phyloP scores from a whole-genome alignment of 64 coral and sea anemone species.

The Astreopora myriophthalma region DNA sequence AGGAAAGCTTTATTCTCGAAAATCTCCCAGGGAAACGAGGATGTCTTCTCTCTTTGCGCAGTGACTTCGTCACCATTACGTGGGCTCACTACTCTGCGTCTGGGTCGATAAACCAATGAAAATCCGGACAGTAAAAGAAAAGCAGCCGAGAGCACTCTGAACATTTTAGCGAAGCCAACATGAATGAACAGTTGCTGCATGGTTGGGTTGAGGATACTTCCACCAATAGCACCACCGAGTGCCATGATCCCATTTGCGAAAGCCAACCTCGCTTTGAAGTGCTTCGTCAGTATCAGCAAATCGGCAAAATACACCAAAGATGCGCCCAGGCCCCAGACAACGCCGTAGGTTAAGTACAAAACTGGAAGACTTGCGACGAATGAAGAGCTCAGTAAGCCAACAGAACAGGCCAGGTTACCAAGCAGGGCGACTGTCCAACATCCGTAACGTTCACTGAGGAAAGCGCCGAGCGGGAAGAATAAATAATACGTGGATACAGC shows the following conservation, averaged over 20 bases:
- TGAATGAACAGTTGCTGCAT: constrained; percentile 53
- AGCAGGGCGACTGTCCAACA: constrained; percentile 64
- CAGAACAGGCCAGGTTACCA: constrained; percentile 62
- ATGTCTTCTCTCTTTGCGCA: background rate
- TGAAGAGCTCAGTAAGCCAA: constrained; percentile 65
- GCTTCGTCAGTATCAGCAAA: constrained; percentile 55
- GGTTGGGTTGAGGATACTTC: constrained; percentile 42
- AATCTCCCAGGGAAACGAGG: constrained; percentile 48
- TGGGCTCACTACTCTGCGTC: background rate
- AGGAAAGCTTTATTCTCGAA: constrained; percentile 64
- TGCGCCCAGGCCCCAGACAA: constrained; percentile 76
- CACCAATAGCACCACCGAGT: constrained; percentile 53
- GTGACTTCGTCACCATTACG: background rate
- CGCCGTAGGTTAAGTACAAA: constrained; percentile 84
- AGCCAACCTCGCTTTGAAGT: constrained; percentile 44
- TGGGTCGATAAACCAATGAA: constrained; percentile 38
- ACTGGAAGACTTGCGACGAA: constrained; percentile 74
- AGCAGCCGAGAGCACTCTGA: constrained; percentile 42
- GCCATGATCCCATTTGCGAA: constrained; percentile 70
- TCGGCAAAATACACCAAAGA: constrained; percentile 66
- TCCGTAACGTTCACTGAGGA: constrained; percentile 69
- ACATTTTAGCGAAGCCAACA: constrained; percentile 47
- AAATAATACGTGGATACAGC: constrained; percentile 66
- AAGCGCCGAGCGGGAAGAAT: constrained; percentile 68
- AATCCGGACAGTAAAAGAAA: constrained; percentile 21